Evolutionary conservation across 2,888 invertebrate species (phyloP), one percentile per base, ranked within the genome.

Genomic region (Nomada fucata): DNA sequence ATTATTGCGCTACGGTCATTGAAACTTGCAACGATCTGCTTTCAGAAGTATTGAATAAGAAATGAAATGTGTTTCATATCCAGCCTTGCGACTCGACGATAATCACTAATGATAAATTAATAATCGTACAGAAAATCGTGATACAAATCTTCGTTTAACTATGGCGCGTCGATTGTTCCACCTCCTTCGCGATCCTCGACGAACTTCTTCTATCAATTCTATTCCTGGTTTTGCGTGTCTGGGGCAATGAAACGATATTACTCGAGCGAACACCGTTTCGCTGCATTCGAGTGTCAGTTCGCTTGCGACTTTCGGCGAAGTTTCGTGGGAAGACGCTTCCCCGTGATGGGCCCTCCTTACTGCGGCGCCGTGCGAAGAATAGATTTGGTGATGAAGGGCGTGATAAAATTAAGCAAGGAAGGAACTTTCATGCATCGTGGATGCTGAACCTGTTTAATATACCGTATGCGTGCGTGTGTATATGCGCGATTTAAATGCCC

Each of bases 391-490:
- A 63, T 44, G 63, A 47, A 23, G 23, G 44, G 47, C 63, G 63
- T 63, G 63, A 63, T 63, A 63, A 63, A 63, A 63, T 63, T 63
- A 63, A 63, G 44, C 63, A 15, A n/a, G 44, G 20, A 20, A 20
- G 63, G 63, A 63, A 7, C 63, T 63, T 63, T 63, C 42, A 61
- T 20, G n/a, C 42, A 5, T 57, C 36, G 7, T n/a, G 59, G 11
- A n/a, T 18, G 59, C 11, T 36, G 29, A 36, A 60, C 18, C 29
- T 60, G 29, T 18, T 26, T 18, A 29, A 18, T 60, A 36, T 18
- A 36, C 13, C 18, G 59, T 36, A 60, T 47, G 47, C 47, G 15
- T 47, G 47, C 29, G 36, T 60, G 5, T 13, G 44, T 23, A 23
- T 23, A 7, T 44, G 63, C 20, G 61, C 42, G 20, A 61, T 36